These are phyloP conservation scores for Scaptomyza flava DNA, from an alignment of 2,888 invertebrate genomes.

Conservation along the genomic window DNA sequence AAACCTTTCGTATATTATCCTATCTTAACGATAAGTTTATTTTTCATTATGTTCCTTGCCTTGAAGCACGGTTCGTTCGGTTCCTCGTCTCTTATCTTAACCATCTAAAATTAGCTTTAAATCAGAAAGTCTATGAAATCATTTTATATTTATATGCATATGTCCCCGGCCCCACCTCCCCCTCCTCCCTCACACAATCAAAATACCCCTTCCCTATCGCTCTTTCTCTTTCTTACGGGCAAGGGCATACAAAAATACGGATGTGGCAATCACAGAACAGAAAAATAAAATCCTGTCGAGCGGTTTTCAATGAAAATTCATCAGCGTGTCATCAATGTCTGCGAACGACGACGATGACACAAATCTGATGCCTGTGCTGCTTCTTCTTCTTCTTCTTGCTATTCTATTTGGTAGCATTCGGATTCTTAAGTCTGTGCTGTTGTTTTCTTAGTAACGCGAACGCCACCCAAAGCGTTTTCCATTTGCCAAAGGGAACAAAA, in stretches of 20 bases:
- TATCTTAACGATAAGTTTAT: too few species aligned
- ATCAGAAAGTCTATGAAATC: too few species aligned
- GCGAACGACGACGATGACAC: slow-evolving; percentile 17
- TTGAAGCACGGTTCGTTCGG: too few species aligned
- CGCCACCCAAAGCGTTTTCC: slow-evolving; percentile 81
- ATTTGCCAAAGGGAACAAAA: slow-evolving; percentile 48
- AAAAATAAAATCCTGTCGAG: slow-evolving; percentile 75
- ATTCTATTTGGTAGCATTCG: neutral
- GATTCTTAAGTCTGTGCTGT: slow-evolving; percentile 33
- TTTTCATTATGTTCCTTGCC: too few species aligned
- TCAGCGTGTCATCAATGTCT: slow-evolving; percentile 68
- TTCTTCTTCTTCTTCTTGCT: neutral
- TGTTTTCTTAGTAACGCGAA: slow-evolving; percentile 77
- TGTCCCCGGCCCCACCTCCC: too few species aligned
- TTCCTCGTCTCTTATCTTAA: too few species aligned
- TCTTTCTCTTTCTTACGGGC: too few species aligned
- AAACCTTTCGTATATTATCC: too few species aligned
- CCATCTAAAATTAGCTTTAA: too few species aligned
- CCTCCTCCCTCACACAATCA: neutral
- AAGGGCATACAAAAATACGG: slow-evolving; percentile 66
- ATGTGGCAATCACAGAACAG: slow-evolving; percentile 78
- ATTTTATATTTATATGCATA: too few species aligned
- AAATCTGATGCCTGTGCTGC: slow-evolving; percentile 7
- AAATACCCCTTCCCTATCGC: slow-evolving; percentile 4
- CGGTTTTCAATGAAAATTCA: slow-evolving; percentile 81